Base-by-base conservation (phyloP, 2,113 vertebrate genomes). In the Myodes glareolus region DNA sequence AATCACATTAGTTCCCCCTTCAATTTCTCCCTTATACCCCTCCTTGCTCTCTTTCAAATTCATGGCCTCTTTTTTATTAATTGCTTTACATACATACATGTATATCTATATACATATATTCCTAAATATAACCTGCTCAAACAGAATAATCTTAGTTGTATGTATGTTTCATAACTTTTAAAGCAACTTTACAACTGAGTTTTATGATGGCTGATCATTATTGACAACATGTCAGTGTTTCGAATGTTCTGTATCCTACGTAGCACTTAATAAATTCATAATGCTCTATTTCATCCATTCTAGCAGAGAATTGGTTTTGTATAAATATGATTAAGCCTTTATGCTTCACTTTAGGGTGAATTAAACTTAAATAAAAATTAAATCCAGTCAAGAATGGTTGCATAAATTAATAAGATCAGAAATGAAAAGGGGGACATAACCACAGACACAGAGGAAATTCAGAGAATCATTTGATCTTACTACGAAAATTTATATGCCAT, bases 1-100 rank as follows among this genome's bases (percentile, higher is more conserved):
- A 82, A 61, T 61, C 25, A 25, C 12, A 82, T 39, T 39, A 61
- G 25, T 61, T 61, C 0, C 33, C 11, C 21, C 33, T 58, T 39
- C 52, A 81, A 58, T 27, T 12, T 0, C 0, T 81, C 19, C 3
- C 1, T 21, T 81, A 3, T n/a, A 14, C 19, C 10, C 23, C 6
- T 29, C 36, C n/a, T 82, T 82, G n/a, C n/a, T 61, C 23, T 61
- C n/a, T 82, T 61, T 17, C 52, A 61, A 82, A 39, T 61, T 25
- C 23, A n/a, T 25, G 36, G 21, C 5, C 78, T 81, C 33, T n/a
- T 27, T 81, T 11, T 25, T 17, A 80, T 21, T 78, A n/a, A 55
- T 50, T 55, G 4, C 3, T 13, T 81, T n/a, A 42, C 25, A 39
- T 63, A 25, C 12, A 42, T 42, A 61, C 27, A 61, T 27, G 21